Percentiles rank a stretch among this genome's conserved stretches.
Conservation (phyloP, 2,888 invertebrate genomes). For the Andrena chrysosceles region DNA sequence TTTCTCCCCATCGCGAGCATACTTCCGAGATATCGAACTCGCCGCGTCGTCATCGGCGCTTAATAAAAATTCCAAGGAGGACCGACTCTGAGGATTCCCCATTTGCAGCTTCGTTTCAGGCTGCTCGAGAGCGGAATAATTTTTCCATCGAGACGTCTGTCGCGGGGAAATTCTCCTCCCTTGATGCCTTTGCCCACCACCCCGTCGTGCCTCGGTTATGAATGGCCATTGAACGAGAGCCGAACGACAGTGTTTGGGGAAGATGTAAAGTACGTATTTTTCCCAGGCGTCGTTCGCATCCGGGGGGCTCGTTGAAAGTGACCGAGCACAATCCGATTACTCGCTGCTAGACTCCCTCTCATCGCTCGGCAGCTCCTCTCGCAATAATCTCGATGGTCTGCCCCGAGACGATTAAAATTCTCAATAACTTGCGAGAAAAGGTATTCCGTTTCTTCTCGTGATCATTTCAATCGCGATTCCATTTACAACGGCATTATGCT, state of each 20-base stretch:
- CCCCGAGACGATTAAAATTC: constrained; percentile 47
- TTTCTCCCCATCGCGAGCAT: not conserved
- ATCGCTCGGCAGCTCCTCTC: not conserved
- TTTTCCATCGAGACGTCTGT: constrained; percentile 60
- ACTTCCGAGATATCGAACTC: not conserved
- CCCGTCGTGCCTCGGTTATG: constrained; percentile 1
- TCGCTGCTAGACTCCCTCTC: constrained; percentile 12
- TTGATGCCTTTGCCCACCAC: not conserved
- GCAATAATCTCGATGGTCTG: constrained; percentile 49
- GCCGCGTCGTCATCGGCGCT: constrained; percentile 6
- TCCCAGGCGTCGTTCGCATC: constrained; percentile 15
- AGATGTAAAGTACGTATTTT: constrained; percentile 60
- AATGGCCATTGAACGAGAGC: constrained; percentile 55
- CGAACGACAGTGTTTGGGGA: constrained; percentile 48
- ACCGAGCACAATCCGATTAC: constrained; percentile 52
- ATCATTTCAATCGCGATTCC: constrained; percentile 3
- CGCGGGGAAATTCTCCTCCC: constrained; percentile 28
- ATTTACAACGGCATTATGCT: constrained; percentile 15
- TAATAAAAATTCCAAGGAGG: constrained; percentile 47
- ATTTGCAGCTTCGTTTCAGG: constrained; percentile 47
- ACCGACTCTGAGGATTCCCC: constrained; percentile 33
- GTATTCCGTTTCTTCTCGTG: not conserved
- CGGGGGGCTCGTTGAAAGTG: constrained; percentile 44
- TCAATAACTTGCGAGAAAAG: constrained; percentile 18
- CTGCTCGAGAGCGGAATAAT: constrained; percentile 56